Base-by-base conservation (phyloP, 1,140 invertebrate genomes). In the Brachionus manjavacas region DNA sequence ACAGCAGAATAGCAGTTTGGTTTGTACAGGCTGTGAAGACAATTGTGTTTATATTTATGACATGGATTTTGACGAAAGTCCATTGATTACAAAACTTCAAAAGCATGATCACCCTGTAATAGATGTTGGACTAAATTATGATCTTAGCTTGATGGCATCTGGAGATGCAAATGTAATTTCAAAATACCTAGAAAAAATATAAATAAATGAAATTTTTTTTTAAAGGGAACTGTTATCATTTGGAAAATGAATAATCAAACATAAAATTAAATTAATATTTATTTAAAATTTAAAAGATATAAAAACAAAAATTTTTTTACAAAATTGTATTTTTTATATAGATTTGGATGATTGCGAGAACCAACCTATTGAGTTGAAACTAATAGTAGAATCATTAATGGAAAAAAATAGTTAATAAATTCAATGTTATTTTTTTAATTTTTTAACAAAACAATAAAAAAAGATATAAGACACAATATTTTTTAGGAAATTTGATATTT, bases 71-170 rank as follows among this genome's bases (percentile, higher is more conserved):
- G 92, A 93, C 84, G 87, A 85, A 14, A 92, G 92, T 16, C 92
- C 93, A 3, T 92, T 93, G 85, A 92, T 96, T 12, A 95, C 95
- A 88, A 94, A 94, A 89, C 89, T 96, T 11, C 93, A 95, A 88
- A 94, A 91, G 3, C 95, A 96, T 90, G 93, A 94, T 11, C 92
- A 93, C 52, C 92, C 94, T 3, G 94, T 95, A 35, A 89, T 95
- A 3, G 93, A 94, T 83, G 93, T 96, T 12, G 93, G 92, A 86
- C 95, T 96, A 88, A 95, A 95, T 90, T 94, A 94, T 90, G 94
- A 96, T 89, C 95, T 96, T 90, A 94, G 93, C 87, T 90, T 95
- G 85, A 90, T 96, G 39, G 94, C 94, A 55, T 94, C 94, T 35
- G 94, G 93, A 88, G 95, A 96, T 91, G 90, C 92, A 79, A 92